Percentiles rank a stretch among this genome's conserved stretches.
Conservation (phyloP, 2,888 invertebrate species). For the Epiblema foenella region DNA sequence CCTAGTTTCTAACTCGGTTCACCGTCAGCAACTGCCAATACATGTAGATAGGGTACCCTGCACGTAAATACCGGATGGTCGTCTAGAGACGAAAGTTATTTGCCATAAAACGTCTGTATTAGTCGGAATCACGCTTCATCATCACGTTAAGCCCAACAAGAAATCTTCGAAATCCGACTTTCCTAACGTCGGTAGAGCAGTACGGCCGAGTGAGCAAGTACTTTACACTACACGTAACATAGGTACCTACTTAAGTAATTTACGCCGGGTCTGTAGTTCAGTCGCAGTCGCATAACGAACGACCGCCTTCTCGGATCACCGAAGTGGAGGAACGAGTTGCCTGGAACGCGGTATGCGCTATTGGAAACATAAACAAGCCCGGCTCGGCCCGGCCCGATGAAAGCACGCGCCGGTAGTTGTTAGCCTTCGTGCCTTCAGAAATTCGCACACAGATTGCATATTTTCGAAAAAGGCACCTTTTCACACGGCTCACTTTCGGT, state of each 20-base stretch:
- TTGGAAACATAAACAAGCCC: conserved; percentile 67
- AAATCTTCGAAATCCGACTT: conserved; percentile 28
- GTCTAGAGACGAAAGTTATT: conserved; percentile 7
- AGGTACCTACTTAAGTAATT: conserved; percentile 36
- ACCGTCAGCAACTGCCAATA: neutral
- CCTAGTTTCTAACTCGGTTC: neutral
- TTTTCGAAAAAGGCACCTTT: conserved; percentile 69
- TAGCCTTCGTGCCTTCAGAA: conserved; percentile 62
- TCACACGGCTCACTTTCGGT: conserved; percentile 79
- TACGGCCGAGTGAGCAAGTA: conserved; percentile 22
- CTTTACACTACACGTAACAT: conserved; percentile 33
- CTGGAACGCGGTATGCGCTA: conserved; percentile 59
- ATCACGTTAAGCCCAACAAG: conserved; percentile 5
- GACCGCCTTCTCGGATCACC: conserved; percentile 57
- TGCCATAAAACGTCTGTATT: neutral
- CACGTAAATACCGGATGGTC: conserved; percentile 6
- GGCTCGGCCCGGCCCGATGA: conserved; percentile 62
- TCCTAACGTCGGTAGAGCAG: conserved; percentile 30
- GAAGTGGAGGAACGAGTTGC: conserved; percentile 61
- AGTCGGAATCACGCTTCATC: conserved; percentile 14
- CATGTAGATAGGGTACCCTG: neutral
- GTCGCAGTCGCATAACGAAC: conserved; percentile 44
- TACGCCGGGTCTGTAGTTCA: conserved; percentile 41
- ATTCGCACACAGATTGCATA: conserved; percentile 62
- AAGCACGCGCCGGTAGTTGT: conserved; percentile 63